These are phyloP conservation scores for Salticus scenicus DNA, from an alignment of 2,888 invertebrate genomes.

Conservation along the genomic window DNA sequence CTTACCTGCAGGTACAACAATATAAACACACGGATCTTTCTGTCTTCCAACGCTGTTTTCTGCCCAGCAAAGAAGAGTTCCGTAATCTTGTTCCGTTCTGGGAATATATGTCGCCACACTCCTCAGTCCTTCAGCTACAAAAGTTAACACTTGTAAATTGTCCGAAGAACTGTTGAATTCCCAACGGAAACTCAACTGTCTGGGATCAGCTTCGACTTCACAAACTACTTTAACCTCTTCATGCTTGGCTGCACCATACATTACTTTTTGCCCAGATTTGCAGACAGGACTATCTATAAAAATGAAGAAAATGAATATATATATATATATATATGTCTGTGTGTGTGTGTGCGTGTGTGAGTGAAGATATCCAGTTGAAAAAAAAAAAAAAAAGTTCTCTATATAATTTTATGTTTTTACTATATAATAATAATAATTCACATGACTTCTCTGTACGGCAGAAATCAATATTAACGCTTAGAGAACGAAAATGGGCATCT, in stretches of 20 bases:
- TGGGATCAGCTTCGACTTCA: slow-evolving; percentile 72
- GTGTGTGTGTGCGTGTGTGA: too few relatives aligned
- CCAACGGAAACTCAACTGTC: slow-evolving; percentile 88
- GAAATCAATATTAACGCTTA: too few relatives aligned
- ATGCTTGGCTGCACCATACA: slow-evolving; percentile 72
- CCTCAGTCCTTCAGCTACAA: slow-evolving; percentile 80
- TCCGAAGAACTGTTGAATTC: slow-evolving; percentile 82
- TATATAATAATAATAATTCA: neutral
- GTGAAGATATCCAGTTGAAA: too few relatives aligned
- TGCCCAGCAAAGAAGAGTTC: slow-evolving; percentile 73
- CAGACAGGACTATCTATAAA: slow-evolving; percentile 65
- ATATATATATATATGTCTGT: too few relatives aligned
- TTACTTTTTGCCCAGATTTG: slow-evolving; percentile 70
- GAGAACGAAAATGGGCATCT: too few relatives aligned
- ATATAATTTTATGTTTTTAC: neutral
- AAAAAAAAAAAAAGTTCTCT: too few relatives aligned
- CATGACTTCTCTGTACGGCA: too few relatives aligned
- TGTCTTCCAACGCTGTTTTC: slow-evolving; percentile 73
- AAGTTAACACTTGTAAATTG: slow-evolving; percentile 55
- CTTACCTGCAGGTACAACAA: slow-evolving; percentile 80
- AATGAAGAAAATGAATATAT: too few relatives aligned
- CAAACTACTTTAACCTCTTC: slow-evolving; percentile 72
- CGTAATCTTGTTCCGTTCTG: slow-evolving; percentile 73
- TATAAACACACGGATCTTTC: slow-evolving; percentile 72
- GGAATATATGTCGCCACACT: slow-evolving; percentile 77